Base-by-base conservation (phyloP, 2,888 invertebrate genomes). In the Brenthis ino region DNA sequence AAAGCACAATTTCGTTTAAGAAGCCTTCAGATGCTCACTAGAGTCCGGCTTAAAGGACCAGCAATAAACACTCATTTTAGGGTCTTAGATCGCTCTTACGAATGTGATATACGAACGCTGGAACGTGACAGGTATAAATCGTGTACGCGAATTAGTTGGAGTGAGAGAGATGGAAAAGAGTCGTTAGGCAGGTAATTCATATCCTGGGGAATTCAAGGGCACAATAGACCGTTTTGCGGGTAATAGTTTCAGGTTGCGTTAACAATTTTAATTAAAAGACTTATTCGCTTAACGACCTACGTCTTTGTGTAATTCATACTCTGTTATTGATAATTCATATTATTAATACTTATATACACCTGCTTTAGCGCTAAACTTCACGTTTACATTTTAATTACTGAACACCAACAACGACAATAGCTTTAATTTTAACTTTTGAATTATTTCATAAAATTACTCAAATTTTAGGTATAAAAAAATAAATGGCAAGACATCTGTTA, bases 31-130 rank as follows among this genome's bases (percentile, higher is more conserved):
- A 70, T 73, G 74, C 75, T 74, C 77, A 75, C 79, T 77, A 75
- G 77, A 83, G 83, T 88, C 85, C 83, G 81, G 79, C 81, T 83
- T 76, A 79, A 82, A 86, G 87, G 87, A 85, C 81, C 84, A 84
- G 85, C 85, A 83, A 91, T 92, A 92, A 91, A 91, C 90, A 90
- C 90, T 90, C 86, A 86, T 92, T 90, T 86, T 82, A 82, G 80
- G 79, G 81, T 87, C 87, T 90, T 84, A 86, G 83, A 80, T 81
- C 79, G 84, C 83, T 87, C 85, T 86, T 83, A 81, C 79, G 79
- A 72, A 77, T 76, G 83, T 89, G 89, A 91, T 86, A 82, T 87
- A 89, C 87, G 80, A 78, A 82, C 82, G 86, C 80, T 77, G 76
- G 80, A 87, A 82, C 78, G 85, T 81, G 88, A 88, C 79, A 80